A percentile compares a stretch with the other conserved stretches of the same genome.
phyloP scores from a whole-genome alignment of 1,140 invertebrate species.

The Bombus cullumanus region DNA sequence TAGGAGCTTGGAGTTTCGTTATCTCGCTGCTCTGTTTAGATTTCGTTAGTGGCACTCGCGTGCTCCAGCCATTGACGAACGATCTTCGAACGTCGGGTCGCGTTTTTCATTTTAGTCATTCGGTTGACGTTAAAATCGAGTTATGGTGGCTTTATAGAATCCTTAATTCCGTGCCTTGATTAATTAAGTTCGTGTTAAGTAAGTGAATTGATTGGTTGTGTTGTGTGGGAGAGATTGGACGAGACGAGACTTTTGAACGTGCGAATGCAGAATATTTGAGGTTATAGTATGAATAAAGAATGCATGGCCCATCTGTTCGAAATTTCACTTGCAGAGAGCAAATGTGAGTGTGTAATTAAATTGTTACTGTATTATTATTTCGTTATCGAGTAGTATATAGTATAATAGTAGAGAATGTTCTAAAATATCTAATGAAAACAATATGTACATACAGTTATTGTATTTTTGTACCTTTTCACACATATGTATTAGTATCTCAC shows the following conservation, averaged over 20 bases:
- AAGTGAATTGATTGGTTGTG: not conserved
- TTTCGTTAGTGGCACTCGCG: too few species aligned
- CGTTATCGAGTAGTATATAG: not conserved
- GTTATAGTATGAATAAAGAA: not conserved
- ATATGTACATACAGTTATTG: too few species aligned
- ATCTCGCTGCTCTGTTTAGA: too few species aligned
- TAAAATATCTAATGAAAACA: too few species aligned
- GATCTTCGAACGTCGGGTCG: conserved; percentile 18
- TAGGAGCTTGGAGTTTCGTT: too few species aligned
- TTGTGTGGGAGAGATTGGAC: not conserved
- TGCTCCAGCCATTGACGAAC: conserved; percentile 3
- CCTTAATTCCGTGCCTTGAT: not conserved
- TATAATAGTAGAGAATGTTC: too few species aligned
- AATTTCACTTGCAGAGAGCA: not conserved
- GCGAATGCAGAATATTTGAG: not conserved
- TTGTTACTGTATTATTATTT: not conserved
- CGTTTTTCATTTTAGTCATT: not conserved
- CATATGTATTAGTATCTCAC: too few species aligned
- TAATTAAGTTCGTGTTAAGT: not conserved
- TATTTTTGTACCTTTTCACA: too few species aligned
- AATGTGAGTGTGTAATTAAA: not conserved
- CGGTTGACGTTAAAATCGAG: not conserved
- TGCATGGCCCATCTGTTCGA: not conserved
- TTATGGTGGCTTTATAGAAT: not conserved
- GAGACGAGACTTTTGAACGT: not conserved